phyloP scores from a whole-genome alignment of 2,113 vertebrate genomes.

The Epinephelus fuscoguttatus region DNA sequence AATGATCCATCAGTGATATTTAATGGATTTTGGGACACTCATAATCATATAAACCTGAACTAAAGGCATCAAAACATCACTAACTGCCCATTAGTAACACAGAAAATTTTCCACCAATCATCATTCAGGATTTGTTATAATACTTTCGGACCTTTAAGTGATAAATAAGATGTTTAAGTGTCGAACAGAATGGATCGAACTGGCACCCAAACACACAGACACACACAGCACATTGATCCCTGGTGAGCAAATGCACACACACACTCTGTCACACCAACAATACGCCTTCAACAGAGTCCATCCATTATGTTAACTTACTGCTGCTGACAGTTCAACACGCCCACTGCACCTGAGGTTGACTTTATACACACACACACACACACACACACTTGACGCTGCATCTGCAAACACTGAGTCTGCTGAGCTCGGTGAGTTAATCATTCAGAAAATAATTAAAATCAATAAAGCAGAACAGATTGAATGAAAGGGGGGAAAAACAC shows the following conservation, averaged over 20 bases:
- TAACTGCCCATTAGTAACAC: too few species aligned
- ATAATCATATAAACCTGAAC: too few species aligned
- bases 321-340: slow-evolving; percentile 44
- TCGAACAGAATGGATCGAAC: neutral
- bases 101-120: too few species aligned
- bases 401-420: slow-evolving; percentile 40
- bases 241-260: neutral
- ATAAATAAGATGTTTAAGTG: neutral
- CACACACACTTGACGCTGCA: slow-evolving; percentile 21
- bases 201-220: neutral
- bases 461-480: slow-evolving; percentile 76
- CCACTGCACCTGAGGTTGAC: slow-evolving; percentile 21
- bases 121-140: too few species aligned
- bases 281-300: neutral
- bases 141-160: too few species aligned
- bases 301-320: slow-evolving; percentile 42
- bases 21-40: too few species aligned
- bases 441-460: slow-evolving; percentile 76
- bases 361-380: slow-evolving; percentile 12
- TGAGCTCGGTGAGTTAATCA: slow-evolving; percentile 65
- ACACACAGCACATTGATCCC: neutral
- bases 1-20: too few species aligned
- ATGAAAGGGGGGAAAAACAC: neutral
- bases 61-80: too few species aligned
- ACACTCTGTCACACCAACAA: slow-evolving; percentile 3